Evolutionary conservation across 2,797 vertebrate species (phyloP), one percentile per base, ranked within the genome.

Genomic region (Leuciscus waleckii): DNA sequence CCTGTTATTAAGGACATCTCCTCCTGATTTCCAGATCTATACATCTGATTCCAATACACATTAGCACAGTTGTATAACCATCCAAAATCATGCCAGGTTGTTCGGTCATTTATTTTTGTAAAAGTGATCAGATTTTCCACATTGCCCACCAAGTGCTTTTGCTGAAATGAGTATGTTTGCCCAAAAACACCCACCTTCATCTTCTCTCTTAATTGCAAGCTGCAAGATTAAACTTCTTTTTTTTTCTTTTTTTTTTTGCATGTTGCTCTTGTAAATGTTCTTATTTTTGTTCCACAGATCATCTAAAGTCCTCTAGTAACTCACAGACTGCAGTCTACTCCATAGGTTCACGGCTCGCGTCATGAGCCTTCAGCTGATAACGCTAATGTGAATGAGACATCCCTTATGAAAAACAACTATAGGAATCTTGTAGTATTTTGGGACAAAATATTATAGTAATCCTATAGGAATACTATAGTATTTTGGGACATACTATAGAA

Each of bases 181-280:
- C 86, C 51, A 46, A 81, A 71, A 69, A 78, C 61, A 85, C 76
- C 80, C 88, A 88, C 78, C n/a, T 39, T 92, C 89, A 91, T 92
- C 82, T 86, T 88, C 86, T 89, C 37, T 90, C 84, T 87, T 88
- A 93, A 90, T 92, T 91, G 89, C 91, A 89, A 93, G 91, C 91
- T 91, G 89, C 91, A 89, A 93, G 91, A 92, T 90, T 91, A 83
- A 88, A 65, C 91, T 93, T 92, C 94, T 93, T 14, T 41, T 0
- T 0, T 41, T 10, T 41, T 10, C 13, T 43, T 46, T 51, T 2
- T 43, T 46, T 49, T 51, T 51, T 93, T 96, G 95, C 95, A 96
- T 96, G 95, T 94, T 92, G 94, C 91, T 94, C 91, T 94, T 92
- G 69, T 87, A 88, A 95, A 91, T 91, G 92, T 94, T 94, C 91